These are phyloP conservation scores for Pyralis farinalis DNA, from an alignment of 2,888 invertebrate species.

Conservation along the genomic window DNA sequence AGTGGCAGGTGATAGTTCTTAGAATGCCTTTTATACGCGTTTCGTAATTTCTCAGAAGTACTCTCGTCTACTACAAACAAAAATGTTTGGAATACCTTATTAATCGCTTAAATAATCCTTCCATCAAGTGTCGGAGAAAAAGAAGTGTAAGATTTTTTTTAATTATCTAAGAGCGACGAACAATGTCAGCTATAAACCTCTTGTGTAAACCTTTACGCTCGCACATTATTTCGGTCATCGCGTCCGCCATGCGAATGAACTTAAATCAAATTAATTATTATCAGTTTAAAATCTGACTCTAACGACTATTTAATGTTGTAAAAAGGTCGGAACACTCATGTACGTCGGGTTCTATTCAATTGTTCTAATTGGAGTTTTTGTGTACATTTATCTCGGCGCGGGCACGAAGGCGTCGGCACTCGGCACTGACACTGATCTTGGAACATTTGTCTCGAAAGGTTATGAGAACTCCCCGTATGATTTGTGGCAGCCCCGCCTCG, in stretches of 20 bases:
- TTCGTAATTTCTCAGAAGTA: neutral
- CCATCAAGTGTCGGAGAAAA: neutral
- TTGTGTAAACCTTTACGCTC: too few species aligned
- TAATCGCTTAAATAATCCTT: constrained; percentile 1
- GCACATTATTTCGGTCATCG: constrained; percentile 1
- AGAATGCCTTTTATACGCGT: neutral
- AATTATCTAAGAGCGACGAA: neutral
- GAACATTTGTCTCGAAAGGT: constrained; percentile 46
- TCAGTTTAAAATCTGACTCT: constrained; percentile 44
- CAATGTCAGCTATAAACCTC: too few species aligned
- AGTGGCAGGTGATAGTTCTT: constrained; percentile 5
- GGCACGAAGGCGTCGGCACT: constrained; percentile 16
- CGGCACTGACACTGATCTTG: constrained; percentile 46
- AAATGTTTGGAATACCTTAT: constrained; percentile 5
- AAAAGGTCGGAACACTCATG: constrained; percentile 36
- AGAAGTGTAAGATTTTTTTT: neutral
- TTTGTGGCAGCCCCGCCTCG: constrained; percentile 13
- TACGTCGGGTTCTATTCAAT: constrained; percentile 44
- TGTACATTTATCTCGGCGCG: constrained; percentile 35
- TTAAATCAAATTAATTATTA: constrained; percentile 44
- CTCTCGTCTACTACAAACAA: neutral
- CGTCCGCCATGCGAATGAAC: constrained; percentile 32
- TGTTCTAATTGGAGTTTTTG: constrained; percentile 57
- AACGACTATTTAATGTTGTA: constrained; percentile 55
- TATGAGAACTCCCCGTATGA: constrained; percentile 27